These are phyloP conservation scores for Stramonita haemastoma DNA, from an alignment of 2,888 invertebrate genomes.

Conservation along the genomic window DNA sequence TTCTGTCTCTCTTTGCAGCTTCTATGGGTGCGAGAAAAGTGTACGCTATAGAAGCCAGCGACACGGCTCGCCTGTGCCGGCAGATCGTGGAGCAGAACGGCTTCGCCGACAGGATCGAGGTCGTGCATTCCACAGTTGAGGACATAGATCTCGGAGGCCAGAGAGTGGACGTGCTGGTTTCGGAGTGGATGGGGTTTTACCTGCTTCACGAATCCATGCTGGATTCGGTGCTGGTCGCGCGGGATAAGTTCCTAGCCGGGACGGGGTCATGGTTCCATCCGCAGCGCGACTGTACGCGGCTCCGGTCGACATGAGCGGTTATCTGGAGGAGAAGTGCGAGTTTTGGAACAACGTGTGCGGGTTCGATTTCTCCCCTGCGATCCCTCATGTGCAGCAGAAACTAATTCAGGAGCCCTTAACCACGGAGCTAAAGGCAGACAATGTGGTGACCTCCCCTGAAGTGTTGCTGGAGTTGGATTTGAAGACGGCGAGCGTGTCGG, in stretches of 20 bases:
- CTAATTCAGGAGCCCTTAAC: slow-evolving; percentile 65
- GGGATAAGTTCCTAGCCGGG: slow-evolving; percentile 72
- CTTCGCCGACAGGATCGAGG: slow-evolving; percentile 64
- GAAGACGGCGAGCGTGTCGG: slow-evolving; percentile 63
- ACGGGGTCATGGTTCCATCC: slow-evolving; percentile 73
- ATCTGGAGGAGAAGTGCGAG: slow-evolving; percentile 65
- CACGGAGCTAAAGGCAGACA: slow-evolving; percentile 55
- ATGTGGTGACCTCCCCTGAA: slow-evolving; percentile 64
- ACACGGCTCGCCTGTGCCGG: slow-evolving; percentile 64
- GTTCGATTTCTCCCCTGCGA: slow-evolving; percentile 72
- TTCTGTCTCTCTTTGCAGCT: slow-evolving; percentile 75
- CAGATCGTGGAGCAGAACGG: slow-evolving; percentile 70
- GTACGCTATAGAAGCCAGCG: slow-evolving; percentile 75
- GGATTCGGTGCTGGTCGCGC: slow-evolving; percentile 72
- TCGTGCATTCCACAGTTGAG: slow-evolving; percentile 71
- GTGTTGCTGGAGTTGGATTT: slow-evolving; percentile 67
- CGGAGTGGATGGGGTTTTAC: slow-evolving; percentile 78
- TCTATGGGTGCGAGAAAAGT: slow-evolving; percentile 74
- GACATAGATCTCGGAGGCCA: slow-evolving; percentile 66
- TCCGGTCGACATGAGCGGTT: slow-evolving; percentile 72
- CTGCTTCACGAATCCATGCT: slow-evolving; percentile 77
- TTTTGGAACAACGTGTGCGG: slow-evolving; percentile 75
- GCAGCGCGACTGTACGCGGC: slow-evolving; percentile 67
- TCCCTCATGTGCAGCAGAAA: slow-evolving; percentile 55
- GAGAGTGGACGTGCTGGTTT: slow-evolving; percentile 74